Conservation (phyloP, 1,140 invertebrate genomes). For the Kradibia gibbosae region DNA sequence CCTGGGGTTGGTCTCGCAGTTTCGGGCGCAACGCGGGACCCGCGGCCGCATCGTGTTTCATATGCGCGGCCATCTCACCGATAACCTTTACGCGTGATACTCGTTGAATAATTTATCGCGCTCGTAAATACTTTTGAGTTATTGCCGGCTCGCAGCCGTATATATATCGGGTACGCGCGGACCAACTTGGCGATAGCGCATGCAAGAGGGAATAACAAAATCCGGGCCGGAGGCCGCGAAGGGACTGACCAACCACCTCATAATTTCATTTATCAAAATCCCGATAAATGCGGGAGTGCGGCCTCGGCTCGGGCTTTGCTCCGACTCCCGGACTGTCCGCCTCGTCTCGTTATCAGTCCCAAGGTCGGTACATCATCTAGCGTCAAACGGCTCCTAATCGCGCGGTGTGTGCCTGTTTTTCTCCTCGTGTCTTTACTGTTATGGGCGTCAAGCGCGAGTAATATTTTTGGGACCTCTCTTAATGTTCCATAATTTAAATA, state of each 20-base stretch:
- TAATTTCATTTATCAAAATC: constrained; percentile 62
- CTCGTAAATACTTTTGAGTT: constrained; percentile 64
- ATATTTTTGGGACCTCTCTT: constrained; percentile 10
- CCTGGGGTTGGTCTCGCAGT: not conserved
- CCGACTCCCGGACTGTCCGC: not conserved
- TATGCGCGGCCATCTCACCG: constrained; percentile 52
- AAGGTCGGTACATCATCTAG: constrained; percentile 43
- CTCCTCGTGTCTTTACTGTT: constrained; percentile 30
- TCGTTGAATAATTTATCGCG: constrained; percentile 58
- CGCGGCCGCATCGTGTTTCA: constrained; percentile 46
- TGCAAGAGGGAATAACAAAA: not conserved
- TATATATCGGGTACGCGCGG: constrained; percentile 43
- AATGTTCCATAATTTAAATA: constrained; percentile 44
- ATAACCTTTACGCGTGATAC: constrained; percentile 49
- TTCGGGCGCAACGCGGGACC: not conserved
- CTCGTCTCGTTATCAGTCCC: constrained; percentile 15
- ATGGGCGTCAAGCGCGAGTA: not conserved
- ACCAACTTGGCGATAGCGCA: constrained; percentile 37
- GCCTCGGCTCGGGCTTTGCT: not conserved
- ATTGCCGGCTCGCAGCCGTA: constrained; percentile 52
- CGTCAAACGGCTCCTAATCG: constrained; percentile 36
- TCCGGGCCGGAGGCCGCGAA: not conserved
- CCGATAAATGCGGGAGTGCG: constrained; percentile 54
- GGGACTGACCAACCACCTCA: constrained; percentile 52
- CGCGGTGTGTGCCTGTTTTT: not conserved